Base-by-base conservation (phyloP, 2,888 invertebrate genomes). In the Mesochorus sp. region DNA sequence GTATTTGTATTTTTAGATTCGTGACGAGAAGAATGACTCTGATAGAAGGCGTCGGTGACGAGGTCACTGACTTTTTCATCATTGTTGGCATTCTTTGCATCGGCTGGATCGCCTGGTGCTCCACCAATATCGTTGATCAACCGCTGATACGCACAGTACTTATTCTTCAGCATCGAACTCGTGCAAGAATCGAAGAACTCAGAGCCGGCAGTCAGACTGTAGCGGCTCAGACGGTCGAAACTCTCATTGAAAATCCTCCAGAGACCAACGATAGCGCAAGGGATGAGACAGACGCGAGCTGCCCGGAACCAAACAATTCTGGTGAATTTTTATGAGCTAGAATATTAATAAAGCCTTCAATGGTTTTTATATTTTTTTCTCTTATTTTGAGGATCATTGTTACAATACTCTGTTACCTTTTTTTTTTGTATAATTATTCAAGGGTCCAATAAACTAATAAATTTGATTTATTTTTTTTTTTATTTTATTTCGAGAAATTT, bases 21-120 rank as follows among this genome's bases (percentile, higher is more conserved):
- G 53, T 61, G 53, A 55, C 59, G 0, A 70, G 51, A 88, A 93
- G 88, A 86, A 96, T 96, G 95, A 92, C 95, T 84, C 91, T 96
- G 86, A 95, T 96, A 84, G 96, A 96, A 89, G 96, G 96, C 53
- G 93, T 97, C 73, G 96, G 96, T 21, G 96, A 96, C 91, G 97
- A 97, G 92, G 96, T 97, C 78, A 93, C 95, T 57, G 93, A 96
- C 87, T 95, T 94, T 86, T 93, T 96, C 87, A 92, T 94, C 61
- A 91, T 93, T 21, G 91, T 95, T 74, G 88, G 95, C 24, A 88
- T 94, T 31, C 80, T 94, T 14, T 85, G 95, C 14, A 89, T 93
- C 83, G 93, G 94, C 74, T 93, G 94, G 80, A 91, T 95, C 62
- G 94, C 96, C 66, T 97, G 97, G 93, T 94, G 95, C 92, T 96